Evolutionary conservation across 2,113 vertebrate genomes (phyloP).

Genomic region (Taxidea taxus): DNA sequence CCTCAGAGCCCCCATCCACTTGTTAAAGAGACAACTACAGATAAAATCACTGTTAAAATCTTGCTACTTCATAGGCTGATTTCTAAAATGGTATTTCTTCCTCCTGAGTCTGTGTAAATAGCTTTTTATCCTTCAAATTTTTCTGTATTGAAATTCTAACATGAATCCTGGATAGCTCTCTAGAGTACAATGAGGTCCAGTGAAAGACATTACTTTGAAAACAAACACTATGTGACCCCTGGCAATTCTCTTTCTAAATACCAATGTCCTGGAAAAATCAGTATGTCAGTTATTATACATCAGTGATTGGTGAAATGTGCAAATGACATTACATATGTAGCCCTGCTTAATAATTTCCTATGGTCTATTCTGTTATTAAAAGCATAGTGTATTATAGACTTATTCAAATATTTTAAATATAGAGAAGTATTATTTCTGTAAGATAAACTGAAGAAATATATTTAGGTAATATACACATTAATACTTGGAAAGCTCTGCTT

Average conservation of each 20-base stretch:
- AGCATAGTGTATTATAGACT: constrained; percentile 92
- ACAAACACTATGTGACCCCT: constrained; percentile 77
- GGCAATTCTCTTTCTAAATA: constrained; percentile 76
- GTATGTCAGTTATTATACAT: constrained; percentile 77
- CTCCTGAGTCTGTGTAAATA: neutral
- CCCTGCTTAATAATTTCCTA: constrained; percentile 87
- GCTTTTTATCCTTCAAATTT: neutral
- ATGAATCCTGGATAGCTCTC: constrained; percentile 35
- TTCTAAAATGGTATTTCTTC: neutral
- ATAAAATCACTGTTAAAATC: neutral
- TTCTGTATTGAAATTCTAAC: constrained; percentile 52
- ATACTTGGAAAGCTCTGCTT: constrained; percentile 89
- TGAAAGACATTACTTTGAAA: constrained; percentile 71
- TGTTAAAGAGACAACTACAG: neutral
- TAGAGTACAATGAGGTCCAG: constrained; percentile 69
- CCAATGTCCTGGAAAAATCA: constrained; percentile 81
- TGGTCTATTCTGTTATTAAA: constrained; percentile 89
- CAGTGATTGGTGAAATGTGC: constrained; percentile 87
- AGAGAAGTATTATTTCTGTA: constrained; percentile 86
- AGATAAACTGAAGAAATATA: constrained; percentile 88
- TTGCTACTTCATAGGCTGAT: neutral
- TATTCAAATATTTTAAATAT: constrained; percentile 91
- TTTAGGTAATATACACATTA: constrained; percentile 89
- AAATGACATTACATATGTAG: constrained; percentile 92
- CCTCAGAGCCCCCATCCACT: neutral